These are phyloP conservation scores for Phalloptychus januarius DNA, from an alignment of 2,797 vertebrate genomes.

Conservation along the genomic window DNA sequence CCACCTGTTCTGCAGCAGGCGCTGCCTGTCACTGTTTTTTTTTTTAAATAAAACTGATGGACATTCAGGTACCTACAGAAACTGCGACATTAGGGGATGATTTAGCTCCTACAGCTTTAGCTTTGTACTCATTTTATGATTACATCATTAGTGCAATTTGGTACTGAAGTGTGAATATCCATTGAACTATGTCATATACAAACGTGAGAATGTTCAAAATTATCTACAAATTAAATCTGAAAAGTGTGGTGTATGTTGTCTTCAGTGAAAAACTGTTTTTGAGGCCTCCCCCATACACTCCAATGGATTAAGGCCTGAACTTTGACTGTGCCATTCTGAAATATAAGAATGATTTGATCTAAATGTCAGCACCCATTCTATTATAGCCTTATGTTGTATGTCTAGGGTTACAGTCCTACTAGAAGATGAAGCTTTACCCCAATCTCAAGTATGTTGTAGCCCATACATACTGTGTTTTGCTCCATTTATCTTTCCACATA, in stretches of 20 bases:
- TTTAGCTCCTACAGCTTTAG: background rate
- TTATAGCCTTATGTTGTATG: background rate
- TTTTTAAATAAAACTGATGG: background rate
- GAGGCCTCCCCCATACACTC: background rate
- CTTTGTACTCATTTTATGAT: background rate
- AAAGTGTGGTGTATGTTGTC: background rate
- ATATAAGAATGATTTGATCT: background rate
- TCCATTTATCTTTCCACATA: background rate
- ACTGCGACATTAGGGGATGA: background rate
- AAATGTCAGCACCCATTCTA: background rate
- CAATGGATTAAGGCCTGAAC: background rate
- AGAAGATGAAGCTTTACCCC: background rate
- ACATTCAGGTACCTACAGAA: slow-evolving; percentile 9
- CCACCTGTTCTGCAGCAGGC: slow-evolving; percentile 61
- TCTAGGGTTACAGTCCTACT: background rate
- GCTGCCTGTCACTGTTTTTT: slow-evolving; percentile 49
- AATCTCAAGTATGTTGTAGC: background rate
- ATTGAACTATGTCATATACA: background rate
- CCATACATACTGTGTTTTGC: background rate
- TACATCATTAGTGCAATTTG: background rate
- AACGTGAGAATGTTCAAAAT: background rate
- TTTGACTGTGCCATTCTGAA: background rate
- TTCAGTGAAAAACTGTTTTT: background rate
- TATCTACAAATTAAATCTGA: background rate
- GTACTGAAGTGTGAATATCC: background rate